phyloP scores from a whole-genome alignment of 1,140 invertebrate species.

The Melanaphis sacchari region DNA sequence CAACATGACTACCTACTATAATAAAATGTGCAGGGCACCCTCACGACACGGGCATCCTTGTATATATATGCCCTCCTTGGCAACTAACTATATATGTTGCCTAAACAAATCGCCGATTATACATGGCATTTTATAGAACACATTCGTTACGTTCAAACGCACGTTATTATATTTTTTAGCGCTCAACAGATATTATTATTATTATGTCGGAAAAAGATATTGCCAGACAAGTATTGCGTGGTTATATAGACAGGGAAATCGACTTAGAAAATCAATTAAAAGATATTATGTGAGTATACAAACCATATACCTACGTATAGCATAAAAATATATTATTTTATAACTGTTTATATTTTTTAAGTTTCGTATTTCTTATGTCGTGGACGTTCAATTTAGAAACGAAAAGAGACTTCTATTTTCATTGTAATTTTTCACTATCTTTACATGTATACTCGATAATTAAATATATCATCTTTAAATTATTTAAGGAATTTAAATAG shows the following conservation, averaged over 20 bases:
- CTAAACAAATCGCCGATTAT: constrained; percentile 21
- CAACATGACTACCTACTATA: not conserved
- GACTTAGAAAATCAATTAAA: constrained; percentile 22
- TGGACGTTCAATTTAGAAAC: not conserved
- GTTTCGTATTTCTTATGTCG: not conserved
- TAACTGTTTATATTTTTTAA: not conserved
- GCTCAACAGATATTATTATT: not conserved
- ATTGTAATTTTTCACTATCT: not conserved
- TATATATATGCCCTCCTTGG: not conserved
- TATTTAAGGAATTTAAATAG: not conserved
- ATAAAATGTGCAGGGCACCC: not conserved
- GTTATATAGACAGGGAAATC: constrained; percentile 27
- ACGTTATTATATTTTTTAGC: not conserved
- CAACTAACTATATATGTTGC: not conserved
- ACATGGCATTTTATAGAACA: not conserved
- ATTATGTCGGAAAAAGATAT: constrained; percentile 29
- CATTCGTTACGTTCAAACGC: not conserved
- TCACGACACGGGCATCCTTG: not conserved
- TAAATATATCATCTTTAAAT: not conserved
- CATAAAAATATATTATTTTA: not conserved
- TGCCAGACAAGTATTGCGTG: not conserved
- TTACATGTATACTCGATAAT: not conserved
- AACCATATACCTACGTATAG: not conserved
- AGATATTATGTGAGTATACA: constrained; percentile 37
- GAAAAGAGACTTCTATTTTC: not conserved